These are phyloP conservation scores for Nothocercus julius DNA, from an alignment of 2,113 vertebrate genomes.

Conservation along the genomic window DNA sequence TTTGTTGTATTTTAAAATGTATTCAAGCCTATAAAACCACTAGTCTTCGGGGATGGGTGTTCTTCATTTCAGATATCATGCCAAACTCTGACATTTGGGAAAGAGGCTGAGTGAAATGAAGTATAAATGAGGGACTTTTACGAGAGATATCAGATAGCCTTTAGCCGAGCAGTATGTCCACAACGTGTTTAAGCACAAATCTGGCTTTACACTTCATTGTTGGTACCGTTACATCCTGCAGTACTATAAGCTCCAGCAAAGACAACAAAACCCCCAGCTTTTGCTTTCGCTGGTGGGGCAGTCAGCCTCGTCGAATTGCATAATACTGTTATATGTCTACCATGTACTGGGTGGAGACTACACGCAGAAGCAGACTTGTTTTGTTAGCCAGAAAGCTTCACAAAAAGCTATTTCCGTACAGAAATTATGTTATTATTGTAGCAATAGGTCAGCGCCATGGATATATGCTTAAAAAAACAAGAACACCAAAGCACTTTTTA, in stretches of 20 bases:
- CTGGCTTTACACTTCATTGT: not conserved
- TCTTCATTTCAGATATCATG: not conserved
- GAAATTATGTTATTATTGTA: not conserved
- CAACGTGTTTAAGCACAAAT: not conserved
- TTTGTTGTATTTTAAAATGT: constrained; percentile 34
- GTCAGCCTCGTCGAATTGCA: constrained; percentile 14
- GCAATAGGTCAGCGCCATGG: not conserved
- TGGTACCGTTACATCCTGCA: not conserved
- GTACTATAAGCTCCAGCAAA: not conserved
- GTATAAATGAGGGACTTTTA: not conserved
- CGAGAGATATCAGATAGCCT: not conserved
- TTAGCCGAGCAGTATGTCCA: not conserved
- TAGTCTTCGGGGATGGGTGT: constrained; percentile 10
- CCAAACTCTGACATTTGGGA: constrained; percentile 31
- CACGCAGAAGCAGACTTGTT: not conserved
- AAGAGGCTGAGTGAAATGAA: not conserved
- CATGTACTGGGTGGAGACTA: not conserved
- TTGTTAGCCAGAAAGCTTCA: constrained; percentile 19
- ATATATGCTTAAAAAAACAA: not conserved
- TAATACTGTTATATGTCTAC: not conserved
- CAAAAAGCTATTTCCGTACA: not conserved
- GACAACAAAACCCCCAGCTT: not conserved
- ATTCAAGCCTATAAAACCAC: constrained; percentile 41
- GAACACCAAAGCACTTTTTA: not conserved
- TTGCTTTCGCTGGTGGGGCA: not conserved